phyloP scores from a whole-genome alignment of 2,113 vertebrate species.

The Zosterops japonicus region DNA sequence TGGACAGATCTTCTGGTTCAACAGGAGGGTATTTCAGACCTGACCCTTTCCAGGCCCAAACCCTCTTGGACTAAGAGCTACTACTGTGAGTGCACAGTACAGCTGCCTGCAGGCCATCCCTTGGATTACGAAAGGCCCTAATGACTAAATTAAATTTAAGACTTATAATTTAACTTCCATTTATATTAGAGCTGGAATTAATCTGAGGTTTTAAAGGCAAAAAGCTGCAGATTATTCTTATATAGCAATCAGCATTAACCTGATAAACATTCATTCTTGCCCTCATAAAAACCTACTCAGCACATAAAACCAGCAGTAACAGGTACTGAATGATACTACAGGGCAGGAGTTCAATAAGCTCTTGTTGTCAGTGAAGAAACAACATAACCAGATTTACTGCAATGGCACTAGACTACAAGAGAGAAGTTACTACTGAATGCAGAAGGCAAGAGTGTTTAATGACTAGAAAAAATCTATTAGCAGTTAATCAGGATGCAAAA shows the following conservation, averaged over 20 bases:
- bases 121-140: slow-evolving; percentile 38
- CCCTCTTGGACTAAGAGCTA: not conserved
- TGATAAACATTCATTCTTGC: not conserved
- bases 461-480: not conserved
- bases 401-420: not conserved
- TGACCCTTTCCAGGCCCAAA: not conserved
- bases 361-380: not conserved
- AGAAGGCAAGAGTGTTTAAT: not conserved
- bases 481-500: not conserved
- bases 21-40: not conserved
- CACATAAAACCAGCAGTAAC: not conserved
- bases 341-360: not conserved
- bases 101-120: not conserved
- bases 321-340: not conserved
- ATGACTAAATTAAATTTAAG: slow-evolving; percentile 65
- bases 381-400: not conserved
- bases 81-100: not conserved
- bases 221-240: slow-evolving; percentile 48
- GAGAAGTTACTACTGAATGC: not conserved
- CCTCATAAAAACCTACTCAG: not conserved
- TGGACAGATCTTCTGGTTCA: not conserved
- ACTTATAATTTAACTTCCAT: slow-evolving; percentile 54
- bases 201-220: slow-evolving; percentile 59
- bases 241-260: slow-evolving; percentile 35
- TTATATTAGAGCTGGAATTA: slow-evolving; percentile 56